Conservation (phyloP, 2,888 invertebrate species). For the Tolmerus cingulatus region DNA sequence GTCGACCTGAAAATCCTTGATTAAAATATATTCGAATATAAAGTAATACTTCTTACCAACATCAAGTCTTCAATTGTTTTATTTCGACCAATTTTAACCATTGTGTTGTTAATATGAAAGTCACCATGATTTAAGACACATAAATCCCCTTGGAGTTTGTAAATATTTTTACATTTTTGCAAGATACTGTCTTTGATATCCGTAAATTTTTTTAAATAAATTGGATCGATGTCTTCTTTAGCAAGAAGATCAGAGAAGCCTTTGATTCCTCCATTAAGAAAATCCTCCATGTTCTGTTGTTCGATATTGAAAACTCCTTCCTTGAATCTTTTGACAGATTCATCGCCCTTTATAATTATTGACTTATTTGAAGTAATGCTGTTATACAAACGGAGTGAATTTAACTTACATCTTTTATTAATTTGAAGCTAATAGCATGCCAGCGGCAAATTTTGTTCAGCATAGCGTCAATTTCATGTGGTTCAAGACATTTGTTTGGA, state of each 20-base stretch:
- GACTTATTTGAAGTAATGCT: neutral
- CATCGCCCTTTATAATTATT: neutral
- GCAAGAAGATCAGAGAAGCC: neutral
- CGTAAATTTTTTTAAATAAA: conserved; percentile 1
- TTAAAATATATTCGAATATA: neutral
- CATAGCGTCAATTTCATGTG: neutral
- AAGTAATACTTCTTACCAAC: conserved; percentile 28
- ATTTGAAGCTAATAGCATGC: conserved; percentile 29
- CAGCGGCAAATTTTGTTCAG: neutral
- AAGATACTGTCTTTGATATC: neutral
- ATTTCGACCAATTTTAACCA: conserved; percentile 56
- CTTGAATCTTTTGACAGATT: neutral
- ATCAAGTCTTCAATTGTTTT: conserved; percentile 24
- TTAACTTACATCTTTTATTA: neutral
- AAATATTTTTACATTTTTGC: neutral
- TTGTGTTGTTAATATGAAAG: conserved; percentile 62
- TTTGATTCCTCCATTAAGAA: neutral
- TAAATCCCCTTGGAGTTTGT: neutral
- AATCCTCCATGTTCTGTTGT: neutral
- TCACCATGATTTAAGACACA: conserved; percentile 63
- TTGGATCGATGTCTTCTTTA: neutral
- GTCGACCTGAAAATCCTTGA: conserved; percentile 42
- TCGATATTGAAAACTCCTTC: neutral
- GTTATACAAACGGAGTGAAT: neutral
- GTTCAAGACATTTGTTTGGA: neutral